Base-by-base conservation (phyloP, 1,140 invertebrate genomes). In the Cyclargus thomasi region DNA sequence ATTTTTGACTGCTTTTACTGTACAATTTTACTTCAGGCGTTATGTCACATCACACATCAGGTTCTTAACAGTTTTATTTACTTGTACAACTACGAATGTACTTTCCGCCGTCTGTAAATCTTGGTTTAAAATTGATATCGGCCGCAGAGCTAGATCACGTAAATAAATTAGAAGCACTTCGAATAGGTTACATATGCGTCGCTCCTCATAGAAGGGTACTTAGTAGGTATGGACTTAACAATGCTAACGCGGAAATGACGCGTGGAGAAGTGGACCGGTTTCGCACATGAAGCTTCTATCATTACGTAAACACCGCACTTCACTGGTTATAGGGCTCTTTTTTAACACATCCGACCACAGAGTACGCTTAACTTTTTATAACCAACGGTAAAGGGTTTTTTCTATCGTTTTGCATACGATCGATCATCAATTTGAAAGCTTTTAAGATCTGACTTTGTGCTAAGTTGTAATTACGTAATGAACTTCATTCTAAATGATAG, bases 211-310 rank as follows among this genome's bases (percentile, higher is more conserved):
- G 14, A 47, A 17, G n/a, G 18, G 36, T 16, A 39, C 17, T 64
- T 64, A 39, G n/a, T 11, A 23, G 62, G 7, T 17, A 64, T 11
- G 62, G 62, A 62, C 47, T 65, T 67, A 64, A 71, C 71, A 71
- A 65, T 74, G 68, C 69, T 76, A 71, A 73, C 29, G 57, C 65
- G 71, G 70, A 74, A 78, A 78, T 78, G 71, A 76, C 55, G 71
- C 74, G 69, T 76, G 68, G 62, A 72, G 53, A 74, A 76, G 23
- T 67, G 63, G 68, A 70, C 69, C 75, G 69, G 73, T 78, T 78
- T 74, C 62, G 70, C 70, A 70, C 72, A 65, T 55, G 23, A 65
- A 20, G 14, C 35, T 62, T 67, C 17, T n/a, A 68, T 63, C 67
- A 62, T 64, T 64, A 68, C 18, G 53, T 57, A 17, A 22, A 14